Evolutionary conservation across 2,888 invertebrate species (phyloP).

Genomic region (Volucella inflata): DNA sequence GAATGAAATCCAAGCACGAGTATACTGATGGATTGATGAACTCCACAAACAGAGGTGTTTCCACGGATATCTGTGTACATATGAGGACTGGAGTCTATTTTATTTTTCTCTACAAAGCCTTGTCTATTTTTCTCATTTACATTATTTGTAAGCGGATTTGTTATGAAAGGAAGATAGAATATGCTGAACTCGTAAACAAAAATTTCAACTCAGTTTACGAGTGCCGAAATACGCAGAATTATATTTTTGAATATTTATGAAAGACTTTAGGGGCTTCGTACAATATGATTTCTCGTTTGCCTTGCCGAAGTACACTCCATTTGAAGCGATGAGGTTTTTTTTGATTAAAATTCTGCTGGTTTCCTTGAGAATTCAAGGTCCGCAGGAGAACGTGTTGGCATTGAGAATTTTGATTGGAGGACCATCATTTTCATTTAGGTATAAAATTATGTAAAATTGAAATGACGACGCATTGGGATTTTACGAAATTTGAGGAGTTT

Average conservation of each 20-base stretch:
- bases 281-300: neutral
- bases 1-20: neutral
- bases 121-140: neutral
- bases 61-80: too few relatives aligned
- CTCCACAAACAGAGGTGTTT: neutral
- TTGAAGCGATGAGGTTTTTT: too few relatives aligned
- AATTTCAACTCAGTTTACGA: neutral
- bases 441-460: too few relatives aligned
- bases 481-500: too few relatives aligned
- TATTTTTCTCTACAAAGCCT: conserved; percentile 6
- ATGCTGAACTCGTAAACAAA: conserved; percentile 5
- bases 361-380: too few relatives aligned
- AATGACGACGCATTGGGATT: too few relatives aligned
- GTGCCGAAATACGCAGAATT: neutral
- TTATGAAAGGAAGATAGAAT: neutral
- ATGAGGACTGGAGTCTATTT: neutral
- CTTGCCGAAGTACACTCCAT: too few relatives aligned
- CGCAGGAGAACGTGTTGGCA: too few relatives aligned
- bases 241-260: conserved; percentile 16
- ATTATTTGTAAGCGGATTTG: neutral
- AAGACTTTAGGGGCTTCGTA: neutral
- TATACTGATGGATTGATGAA: conserved; percentile 14
- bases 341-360: too few relatives aligned
- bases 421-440: too few relatives aligned
- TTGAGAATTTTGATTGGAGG: too few relatives aligned